A percentile compares a stretch with the other conserved stretches of the same genome.
Evolutionary conservation across 2,888 invertebrate genomes (phyloP).

Genomic region (Phorcus lineatus): DNA sequence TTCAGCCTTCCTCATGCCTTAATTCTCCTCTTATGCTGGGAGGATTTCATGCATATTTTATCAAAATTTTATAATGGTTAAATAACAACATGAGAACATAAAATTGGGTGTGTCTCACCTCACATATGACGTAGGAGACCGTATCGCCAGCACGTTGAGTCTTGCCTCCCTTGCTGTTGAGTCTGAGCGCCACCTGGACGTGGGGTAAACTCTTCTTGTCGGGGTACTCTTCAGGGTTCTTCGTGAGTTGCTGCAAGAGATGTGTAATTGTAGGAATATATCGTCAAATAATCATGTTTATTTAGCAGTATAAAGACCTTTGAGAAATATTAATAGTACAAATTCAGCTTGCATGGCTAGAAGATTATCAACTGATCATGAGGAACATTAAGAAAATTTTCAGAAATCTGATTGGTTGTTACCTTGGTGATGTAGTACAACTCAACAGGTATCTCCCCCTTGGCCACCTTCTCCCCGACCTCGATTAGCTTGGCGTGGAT

Average conservation of each 20-base stretch:
- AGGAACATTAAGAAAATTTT: no score
- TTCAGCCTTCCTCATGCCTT: no score
- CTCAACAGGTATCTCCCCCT: constrained; percentile 82
- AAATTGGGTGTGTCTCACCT: no score
- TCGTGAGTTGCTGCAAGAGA: constrained; percentile 85
- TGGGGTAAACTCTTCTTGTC: constrained; percentile 90
- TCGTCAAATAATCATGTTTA: no score
- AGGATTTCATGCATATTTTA: no score
- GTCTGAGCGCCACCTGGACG: constrained; percentile 91
- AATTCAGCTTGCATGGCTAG: no score
- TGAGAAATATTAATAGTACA: no score
- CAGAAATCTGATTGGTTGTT: background rate
- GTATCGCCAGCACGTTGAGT: constrained; percentile 95
- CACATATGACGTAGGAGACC: constrained; percentile 95
- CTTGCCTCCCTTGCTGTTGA: constrained; percentile 84
- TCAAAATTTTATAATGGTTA: no score
- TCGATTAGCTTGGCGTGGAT: constrained; percentile 88
- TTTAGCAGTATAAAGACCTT: background rate
- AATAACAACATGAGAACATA: no score
- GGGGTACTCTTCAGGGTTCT: constrained; percentile 93
- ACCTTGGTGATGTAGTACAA: constrained; percentile 90
- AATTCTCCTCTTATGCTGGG: no score
- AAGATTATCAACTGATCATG: no score
- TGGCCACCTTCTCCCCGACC: constrained; percentile 84
- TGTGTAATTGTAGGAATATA: background rate